Evolutionary conservation across 2,113 vertebrate species (phyloP).

Genomic region (Eurypyga helias): DNA sequence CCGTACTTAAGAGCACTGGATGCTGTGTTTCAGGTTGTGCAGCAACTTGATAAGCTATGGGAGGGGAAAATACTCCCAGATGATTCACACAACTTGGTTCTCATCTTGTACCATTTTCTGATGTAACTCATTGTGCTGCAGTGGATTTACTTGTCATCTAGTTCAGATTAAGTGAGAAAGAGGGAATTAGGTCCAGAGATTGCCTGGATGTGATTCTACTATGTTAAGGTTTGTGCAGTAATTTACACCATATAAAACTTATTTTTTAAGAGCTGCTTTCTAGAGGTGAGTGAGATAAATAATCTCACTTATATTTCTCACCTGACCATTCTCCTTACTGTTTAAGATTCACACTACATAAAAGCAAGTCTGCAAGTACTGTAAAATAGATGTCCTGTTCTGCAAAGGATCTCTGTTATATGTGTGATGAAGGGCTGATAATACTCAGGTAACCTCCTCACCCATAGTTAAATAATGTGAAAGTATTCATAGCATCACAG

Average conservation of each 20-base stretch:
- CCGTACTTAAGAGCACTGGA: neutral
- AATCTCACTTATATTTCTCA: neutral
- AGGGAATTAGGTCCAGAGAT: conserved; percentile 57
- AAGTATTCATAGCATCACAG: neutral
- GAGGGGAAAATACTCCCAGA: conserved; percentile 4
- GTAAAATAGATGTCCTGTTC: neutral
- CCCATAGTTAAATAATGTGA: neutral
- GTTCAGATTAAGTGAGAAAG: conserved; percentile 59
- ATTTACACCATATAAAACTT: conserved; percentile 46
- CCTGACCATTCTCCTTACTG: neutral
- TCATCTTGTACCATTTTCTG: neutral
- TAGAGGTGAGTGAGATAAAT: conserved; percentile 26
- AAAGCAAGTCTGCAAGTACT: neutral
- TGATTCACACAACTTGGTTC: conserved; percentile 49
- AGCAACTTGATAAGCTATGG: neutral
- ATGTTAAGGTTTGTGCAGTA: conserved; percentile 68
- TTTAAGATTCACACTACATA: conserved; percentile 23
- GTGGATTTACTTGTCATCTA: conserved; percentile 54
- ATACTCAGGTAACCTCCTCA: neutral
- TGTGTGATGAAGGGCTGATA: neutral
- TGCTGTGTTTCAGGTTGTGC: neutral
- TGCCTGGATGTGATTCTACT: conserved; percentile 56
- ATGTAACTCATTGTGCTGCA: conserved; percentile 49
- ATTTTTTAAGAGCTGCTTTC: conserved; percentile 40
- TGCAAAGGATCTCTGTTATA: neutral